Percentiles rank a stretch among this genome's conserved stretches.
Evolutionary conservation across 2,888 invertebrate species (phyloP).

Genomic region (Masnerella sp.): DNA sequence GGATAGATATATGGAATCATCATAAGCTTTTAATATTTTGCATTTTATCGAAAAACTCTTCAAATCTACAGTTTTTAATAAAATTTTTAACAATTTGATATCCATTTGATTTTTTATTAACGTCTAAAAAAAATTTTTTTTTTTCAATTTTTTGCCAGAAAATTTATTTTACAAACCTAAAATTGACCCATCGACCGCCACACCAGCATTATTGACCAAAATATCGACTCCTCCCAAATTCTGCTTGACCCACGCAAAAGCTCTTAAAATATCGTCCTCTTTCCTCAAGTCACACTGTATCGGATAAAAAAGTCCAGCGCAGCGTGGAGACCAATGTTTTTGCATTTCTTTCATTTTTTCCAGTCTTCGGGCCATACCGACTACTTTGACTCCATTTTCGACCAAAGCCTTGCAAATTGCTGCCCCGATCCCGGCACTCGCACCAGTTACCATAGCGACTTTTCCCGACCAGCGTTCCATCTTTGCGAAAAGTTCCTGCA

Average conservation of each 20-base stretch:
- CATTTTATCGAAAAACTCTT: no score
- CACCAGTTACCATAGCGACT: constrained; percentile 78
- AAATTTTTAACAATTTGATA: no score
- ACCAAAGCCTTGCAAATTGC: constrained; percentile 74
- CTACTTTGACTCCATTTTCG: constrained; percentile 76
- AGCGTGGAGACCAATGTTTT: no score
- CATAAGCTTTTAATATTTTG: no score
- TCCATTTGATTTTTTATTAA: no score
- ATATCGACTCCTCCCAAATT: constrained; percentile 80
- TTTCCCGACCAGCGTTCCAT: constrained; percentile 78
- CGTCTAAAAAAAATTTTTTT: no score
- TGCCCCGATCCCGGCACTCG: constrained; percentile 78
- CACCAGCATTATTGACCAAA: constrained; percentile 82
- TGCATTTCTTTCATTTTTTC: constrained; percentile 76
- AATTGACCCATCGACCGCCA: no score
- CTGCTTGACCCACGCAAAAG: constrained; percentile 79
- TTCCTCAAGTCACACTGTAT: constrained; percentile 79
- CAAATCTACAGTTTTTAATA: no score
- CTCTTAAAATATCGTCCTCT: constrained; percentile 79
- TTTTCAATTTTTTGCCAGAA: no score
- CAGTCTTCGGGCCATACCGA: constrained; percentile 76
- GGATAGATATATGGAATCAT: no score
- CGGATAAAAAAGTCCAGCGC: constrained; percentile 70
- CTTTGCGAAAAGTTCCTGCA: no score
- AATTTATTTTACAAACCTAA: no score